These are phyloP conservation scores for Drosophila saltans DNA, from an alignment of 1,140 invertebrate species.

Conservation along the genomic window DNA sequence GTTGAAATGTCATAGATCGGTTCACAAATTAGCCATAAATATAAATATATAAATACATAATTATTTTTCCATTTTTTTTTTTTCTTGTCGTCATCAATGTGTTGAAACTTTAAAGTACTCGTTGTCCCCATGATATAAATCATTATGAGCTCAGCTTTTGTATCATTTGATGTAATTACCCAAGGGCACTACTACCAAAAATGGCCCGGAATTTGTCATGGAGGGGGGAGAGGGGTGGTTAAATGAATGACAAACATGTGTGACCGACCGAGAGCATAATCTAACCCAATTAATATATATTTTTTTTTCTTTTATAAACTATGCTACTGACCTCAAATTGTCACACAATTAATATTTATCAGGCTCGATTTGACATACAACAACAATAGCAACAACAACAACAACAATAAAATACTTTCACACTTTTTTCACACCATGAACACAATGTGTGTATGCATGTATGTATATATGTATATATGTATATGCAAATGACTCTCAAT, in stretches of 20 bases:
- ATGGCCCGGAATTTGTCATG: neutral
- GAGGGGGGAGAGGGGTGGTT: neutral
- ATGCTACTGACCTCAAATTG: constrained; percentile 68
- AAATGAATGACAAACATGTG: constrained; percentile 21
- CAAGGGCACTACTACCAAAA: constrained; percentile 48
- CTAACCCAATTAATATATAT: constrained; percentile 58
- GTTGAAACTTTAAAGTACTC: neutral
- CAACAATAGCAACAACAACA: constrained; percentile 24
- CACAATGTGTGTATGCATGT: neutral
- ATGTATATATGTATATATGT: neutral
- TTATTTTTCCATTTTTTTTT: constrained; percentile 43
- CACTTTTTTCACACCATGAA: constrained; percentile 19
- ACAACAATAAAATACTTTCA: constrained; percentile 40
- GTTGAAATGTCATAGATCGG: constrained; percentile 56
- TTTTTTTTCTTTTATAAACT: constrained; percentile 37
- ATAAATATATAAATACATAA: constrained; percentile 15
- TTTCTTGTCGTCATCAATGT: neutral
- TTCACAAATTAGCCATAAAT: constrained; percentile 61
- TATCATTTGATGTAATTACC: constrained; percentile 49
- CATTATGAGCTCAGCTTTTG: constrained; percentile 47
- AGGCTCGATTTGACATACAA: constrained; percentile 48
- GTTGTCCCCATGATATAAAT: constrained; percentile 49
- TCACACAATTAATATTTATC: constrained; percentile 77
- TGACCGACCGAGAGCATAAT: constrained; percentile 34
- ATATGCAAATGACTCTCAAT: constrained; percentile 74